phyloP scores from a whole-genome alignment of 2,888 invertebrate species.

The Temnothorax ravouxi region DNA sequence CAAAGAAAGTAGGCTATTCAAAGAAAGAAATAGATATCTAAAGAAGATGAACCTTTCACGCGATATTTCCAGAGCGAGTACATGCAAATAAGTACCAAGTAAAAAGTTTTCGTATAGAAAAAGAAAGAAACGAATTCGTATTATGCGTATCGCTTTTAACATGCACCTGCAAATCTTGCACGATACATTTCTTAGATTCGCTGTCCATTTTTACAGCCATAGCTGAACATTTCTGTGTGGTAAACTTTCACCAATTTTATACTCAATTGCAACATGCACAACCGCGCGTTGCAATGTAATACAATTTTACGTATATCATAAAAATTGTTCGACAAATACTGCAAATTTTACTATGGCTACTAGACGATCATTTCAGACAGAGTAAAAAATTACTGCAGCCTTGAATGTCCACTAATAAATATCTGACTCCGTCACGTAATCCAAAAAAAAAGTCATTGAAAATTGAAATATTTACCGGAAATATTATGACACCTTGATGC shows the following conservation, averaged over 20 bases:
- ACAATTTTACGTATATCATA: conserved; percentile 3
- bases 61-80: background rate
- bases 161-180: background rate
- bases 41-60: background rate
- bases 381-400: background rate
- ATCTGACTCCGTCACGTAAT: background rate
- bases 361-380: background rate
- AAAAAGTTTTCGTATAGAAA: background rate
- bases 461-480: background rate
- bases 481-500: background rate
- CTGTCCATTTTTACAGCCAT: background rate
- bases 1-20: too few relatives aligned
- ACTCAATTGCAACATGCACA: background rate
- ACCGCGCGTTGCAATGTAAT: background rate
- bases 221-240: background rate
- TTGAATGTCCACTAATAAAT: background rate
- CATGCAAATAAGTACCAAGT: background rate
- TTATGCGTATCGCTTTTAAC: background rate
- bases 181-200: background rate
- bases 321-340: background rate
- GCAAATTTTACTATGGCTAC: background rate
- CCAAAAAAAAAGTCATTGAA: background rate
- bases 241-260: conserved; percentile 29
- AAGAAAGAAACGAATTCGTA: background rate
- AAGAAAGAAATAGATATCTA: background rate